phyloP scores from a whole-genome alignment of 1,140 invertebrate species.

The Ceratosolen fusciceps region DNA sequence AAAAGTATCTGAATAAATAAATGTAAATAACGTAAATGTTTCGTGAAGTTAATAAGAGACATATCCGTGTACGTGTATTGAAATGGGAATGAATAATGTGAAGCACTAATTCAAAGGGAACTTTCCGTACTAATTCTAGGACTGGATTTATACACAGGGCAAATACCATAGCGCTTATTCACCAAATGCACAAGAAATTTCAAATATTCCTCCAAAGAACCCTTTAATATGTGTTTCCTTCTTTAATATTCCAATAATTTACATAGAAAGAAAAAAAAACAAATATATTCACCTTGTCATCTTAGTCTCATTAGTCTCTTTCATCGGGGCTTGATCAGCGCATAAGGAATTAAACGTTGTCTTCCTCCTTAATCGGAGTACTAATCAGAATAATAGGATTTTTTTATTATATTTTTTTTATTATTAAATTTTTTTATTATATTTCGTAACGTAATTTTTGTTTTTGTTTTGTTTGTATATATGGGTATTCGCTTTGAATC shows the following conservation, averaged over 20 bases:
- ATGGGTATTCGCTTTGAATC: background rate
- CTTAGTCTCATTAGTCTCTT: background rate
- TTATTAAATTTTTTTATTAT: constrained; percentile 15
- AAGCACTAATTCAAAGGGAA: background rate
- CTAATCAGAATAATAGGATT: background rate
- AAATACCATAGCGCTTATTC: background rate
- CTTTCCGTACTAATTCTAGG: background rate
- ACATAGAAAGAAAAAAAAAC: too few species aligned
- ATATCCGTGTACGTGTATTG: background rate
- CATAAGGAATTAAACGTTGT: background rate
- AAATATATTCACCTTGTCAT: constrained; percentile 3
- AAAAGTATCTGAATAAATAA: background rate
- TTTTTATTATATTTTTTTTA: background rate
- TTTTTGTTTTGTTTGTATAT: background rate
- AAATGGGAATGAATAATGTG: constrained; percentile 4
- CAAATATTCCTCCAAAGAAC: too few species aligned
- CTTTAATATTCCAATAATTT: too few species aligned
- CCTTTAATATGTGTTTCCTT: too few species aligned
- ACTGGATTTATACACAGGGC: background rate
- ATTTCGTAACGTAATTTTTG: constrained; percentile 16
- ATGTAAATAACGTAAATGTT: background rate
- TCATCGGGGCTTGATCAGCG: background rate
- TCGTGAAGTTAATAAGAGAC: background rate
- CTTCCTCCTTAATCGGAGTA: background rate
- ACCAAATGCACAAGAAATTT: too few species aligned